These are phyloP conservation scores for Macrobrachium rosenbergii DNA, from an alignment of 1,140 invertebrate species.

Conservation along the genomic window DNA sequence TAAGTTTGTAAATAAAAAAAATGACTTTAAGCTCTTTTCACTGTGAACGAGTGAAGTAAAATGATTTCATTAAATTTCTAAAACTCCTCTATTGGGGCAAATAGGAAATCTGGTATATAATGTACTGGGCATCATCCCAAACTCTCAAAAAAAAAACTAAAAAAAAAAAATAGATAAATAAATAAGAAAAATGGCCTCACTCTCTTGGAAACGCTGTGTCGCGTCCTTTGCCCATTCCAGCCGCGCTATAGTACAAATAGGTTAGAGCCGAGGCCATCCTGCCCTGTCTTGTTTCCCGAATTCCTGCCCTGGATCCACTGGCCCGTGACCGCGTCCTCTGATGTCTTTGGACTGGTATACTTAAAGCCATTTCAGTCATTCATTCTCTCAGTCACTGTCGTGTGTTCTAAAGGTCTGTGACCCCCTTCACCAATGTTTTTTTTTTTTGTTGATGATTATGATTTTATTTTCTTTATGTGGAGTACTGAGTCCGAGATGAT, in stretches of 20 bases:
- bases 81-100: constrained; percentile 37
- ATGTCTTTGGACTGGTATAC: constrained; percentile 33
- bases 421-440: constrained; percentile 6
- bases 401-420: constrained; percentile 41
- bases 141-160: background rate
- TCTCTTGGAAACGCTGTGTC: constrained; percentile 50
- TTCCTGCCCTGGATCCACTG: constrained; percentile 49
- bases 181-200: constrained; percentile 34
- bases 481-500: constrained; percentile 24
- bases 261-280: constrained; percentile 63
- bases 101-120: constrained; percentile 45
- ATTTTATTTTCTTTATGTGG: constrained; percentile 19
- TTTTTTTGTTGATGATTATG: constrained; percentile 16
- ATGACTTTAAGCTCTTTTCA: too few relatives aligned
- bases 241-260: constrained; percentile 65
- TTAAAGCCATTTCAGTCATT: constrained; percentile 48
- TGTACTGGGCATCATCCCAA: constrained; percentile 29
- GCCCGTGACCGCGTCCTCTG: constrained; percentile 54
- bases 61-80: too few relatives aligned
- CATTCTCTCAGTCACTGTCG: constrained; percentile 17
- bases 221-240: constrained; percentile 64
- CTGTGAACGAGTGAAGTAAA: too few relatives aligned
- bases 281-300: constrained; percentile 59
- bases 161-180: too few relatives aligned
- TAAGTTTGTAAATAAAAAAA: too few relatives aligned